A percentile compares a stretch with the other conserved stretches of the same genome.
These are phyloP conservation scores for Peromyscus polionotus DNA, from an alignment of 2,113 vertebrate species.

Conservation along the genomic window DNA sequence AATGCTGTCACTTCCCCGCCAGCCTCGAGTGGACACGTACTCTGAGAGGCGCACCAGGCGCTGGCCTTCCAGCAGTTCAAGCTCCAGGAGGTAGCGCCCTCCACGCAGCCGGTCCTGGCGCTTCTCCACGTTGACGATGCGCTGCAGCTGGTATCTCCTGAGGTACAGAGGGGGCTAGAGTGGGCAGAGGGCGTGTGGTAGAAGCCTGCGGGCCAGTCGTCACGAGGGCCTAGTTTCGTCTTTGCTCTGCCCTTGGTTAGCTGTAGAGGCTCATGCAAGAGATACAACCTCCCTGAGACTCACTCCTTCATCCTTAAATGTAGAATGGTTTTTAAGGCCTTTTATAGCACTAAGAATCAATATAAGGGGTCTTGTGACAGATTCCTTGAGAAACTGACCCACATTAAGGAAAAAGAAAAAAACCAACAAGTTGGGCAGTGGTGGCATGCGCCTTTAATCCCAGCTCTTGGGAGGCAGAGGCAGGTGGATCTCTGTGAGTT, in stretches of 20 bases:
- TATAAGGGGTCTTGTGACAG: background rate
- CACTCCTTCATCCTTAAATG: background rate
- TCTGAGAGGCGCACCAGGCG: conserved; percentile 90
- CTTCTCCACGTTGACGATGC: conserved; percentile 93
- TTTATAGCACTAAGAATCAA: background rate
- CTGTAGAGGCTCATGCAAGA: background rate
- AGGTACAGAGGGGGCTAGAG: background rate
- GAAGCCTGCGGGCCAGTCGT: background rate
- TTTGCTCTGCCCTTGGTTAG: background rate
- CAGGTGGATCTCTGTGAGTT: background rate
- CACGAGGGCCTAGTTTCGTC: background rate
- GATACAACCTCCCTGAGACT: background rate
- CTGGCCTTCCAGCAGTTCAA: conserved; percentile 90
- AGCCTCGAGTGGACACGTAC: conserved; percentile 89
- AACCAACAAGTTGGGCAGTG: background rate
- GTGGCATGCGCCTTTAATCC: background rate
- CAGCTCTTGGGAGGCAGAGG: background rate
- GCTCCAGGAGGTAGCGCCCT: conserved; percentile 94
- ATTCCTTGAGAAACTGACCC: conserved; percentile 7
- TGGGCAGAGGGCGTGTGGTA: background rate
- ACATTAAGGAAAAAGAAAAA: background rate
- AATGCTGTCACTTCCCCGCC: conserved; percentile 67
- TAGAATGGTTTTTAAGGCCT: background rate
- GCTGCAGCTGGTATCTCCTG: conserved; percentile 91
- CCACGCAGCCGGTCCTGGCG: conserved; percentile 90